Conservation (phyloP, 2,888 invertebrate species). For the Diogma glabrata region DNA sequence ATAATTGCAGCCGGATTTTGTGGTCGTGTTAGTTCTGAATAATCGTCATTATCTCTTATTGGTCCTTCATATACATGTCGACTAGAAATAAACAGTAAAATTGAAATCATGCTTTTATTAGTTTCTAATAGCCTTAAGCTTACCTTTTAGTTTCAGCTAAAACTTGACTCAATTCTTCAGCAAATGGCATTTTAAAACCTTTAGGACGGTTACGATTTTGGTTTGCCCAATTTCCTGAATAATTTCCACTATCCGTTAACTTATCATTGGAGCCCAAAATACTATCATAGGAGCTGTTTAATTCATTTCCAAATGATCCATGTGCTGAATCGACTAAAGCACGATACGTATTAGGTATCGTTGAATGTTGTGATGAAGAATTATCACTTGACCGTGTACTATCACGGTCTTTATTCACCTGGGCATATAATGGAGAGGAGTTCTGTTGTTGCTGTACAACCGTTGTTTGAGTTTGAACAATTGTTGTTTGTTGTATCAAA, state of each 20-base stretch:
- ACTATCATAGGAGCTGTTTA: conserved; percentile 38
- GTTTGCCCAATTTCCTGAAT: conserved; percentile 35
- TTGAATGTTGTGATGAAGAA: conserved; percentile 25
- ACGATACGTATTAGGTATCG: conserved; percentile 33
- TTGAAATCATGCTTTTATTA: conserved; percentile 23
- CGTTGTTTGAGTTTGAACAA: conserved; percentile 9
- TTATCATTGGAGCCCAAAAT: conserved; percentile 37
- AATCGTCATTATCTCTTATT: conserved; percentile 48
- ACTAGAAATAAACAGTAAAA: conserved; percentile 17
- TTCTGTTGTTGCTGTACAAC: conserved; percentile 27
- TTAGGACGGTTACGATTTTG: conserved; percentile 24
- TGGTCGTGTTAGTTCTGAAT: conserved; percentile 46
- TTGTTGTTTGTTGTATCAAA: conserved; percentile 18
- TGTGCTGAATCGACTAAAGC: conserved; percentile 38
- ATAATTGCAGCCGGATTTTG: conserved; percentile 55
- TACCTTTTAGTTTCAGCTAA: conserved; percentile 74
- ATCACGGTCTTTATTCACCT: conserved; percentile 41
- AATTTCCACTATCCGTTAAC: conserved; percentile 33
- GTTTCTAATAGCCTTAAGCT: conserved; percentile 37
- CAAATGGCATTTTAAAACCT: conserved; percentile 53
- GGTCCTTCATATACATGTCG: conserved; percentile 38
- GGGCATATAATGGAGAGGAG: conserved; percentile 36
- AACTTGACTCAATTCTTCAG: conserved; percentile 78
- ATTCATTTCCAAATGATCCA: conserved; percentile 30
- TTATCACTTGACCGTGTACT: conserved; percentile 10